Evolutionary conservation across 2,888 invertebrate species (phyloP).

Genomic region (Noctua janthina): DNA sequence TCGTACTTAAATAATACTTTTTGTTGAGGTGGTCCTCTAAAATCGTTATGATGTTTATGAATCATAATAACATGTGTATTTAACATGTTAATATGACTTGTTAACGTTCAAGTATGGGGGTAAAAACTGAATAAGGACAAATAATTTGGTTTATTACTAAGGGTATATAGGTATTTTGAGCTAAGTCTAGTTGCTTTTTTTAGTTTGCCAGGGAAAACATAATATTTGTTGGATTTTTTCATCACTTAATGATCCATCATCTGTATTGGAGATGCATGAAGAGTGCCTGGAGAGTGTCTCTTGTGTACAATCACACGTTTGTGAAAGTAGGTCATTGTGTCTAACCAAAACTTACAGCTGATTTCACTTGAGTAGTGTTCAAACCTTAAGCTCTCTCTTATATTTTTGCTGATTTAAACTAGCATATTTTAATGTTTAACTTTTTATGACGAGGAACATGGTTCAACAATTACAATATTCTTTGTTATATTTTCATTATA

Average conservation of each 20-base stretch:
- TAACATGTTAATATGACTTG: no score
- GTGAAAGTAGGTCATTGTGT: conserved; percentile 62
- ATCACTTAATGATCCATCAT: neutral
- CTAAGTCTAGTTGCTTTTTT: neutral
- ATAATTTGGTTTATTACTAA: neutral
- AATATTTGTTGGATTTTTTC: neutral
- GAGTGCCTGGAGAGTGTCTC: conserved; percentile 14
- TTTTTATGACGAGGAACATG: neutral
- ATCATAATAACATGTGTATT: no score
- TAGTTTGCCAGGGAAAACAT: neutral
- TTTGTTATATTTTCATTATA: neutral
- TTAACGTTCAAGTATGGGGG: neutral
- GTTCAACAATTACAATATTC: neutral
- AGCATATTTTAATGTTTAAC: neutral
- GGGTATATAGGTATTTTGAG: neutral
- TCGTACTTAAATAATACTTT: neutral
- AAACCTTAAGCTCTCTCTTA: conserved; percentile 28
- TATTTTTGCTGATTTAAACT: neutral
- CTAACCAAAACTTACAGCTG: conserved; percentile 51
- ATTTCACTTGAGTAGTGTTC: conserved; percentile 46
- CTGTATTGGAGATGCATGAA: conserved; percentile 1
- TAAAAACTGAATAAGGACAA: neutral
- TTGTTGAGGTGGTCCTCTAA: neutral
- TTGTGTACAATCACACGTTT: conserved; percentile 46
- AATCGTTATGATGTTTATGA: neutral